phyloP scores from a whole-genome alignment of 2,113 vertebrate species.

The Coreoperca whiteheadi region DNA sequence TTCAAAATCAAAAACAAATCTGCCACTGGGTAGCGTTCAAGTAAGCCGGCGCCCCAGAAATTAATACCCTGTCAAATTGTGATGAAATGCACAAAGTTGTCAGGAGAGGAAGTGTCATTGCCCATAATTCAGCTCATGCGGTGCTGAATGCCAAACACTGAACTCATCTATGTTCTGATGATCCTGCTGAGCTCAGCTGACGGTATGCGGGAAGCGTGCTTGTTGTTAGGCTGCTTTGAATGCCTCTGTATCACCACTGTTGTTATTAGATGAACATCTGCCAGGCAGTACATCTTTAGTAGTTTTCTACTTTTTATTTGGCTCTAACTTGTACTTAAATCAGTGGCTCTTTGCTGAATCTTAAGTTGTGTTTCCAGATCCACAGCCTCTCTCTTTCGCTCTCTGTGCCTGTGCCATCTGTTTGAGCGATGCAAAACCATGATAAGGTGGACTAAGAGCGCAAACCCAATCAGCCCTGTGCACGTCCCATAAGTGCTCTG shows the following conservation, averaged over 20 bases:
- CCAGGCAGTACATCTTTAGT: background rate
- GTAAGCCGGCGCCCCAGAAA: conserved; percentile 12
- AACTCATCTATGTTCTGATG: conserved; percentile 33
- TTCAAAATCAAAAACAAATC: conserved; percentile 3
- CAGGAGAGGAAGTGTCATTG: conserved; percentile 32
- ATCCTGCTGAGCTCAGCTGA: conserved; percentile 64
- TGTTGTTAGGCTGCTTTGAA: conserved; percentile 42
- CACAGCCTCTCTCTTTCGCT: background rate
- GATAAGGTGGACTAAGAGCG: conserved; percentile 13
- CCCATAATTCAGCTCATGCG: conserved; percentile 24
- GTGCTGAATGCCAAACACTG: conserved; percentile 33
- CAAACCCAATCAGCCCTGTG: conserved; percentile 28
- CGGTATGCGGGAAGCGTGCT: conserved; percentile 26
- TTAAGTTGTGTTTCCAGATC: conserved; percentile 8
- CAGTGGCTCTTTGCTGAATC: conserved; percentile 12
- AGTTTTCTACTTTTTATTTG: background rate
- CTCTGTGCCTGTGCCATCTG: background rate
- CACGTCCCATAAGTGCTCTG: conserved; percentile 9
- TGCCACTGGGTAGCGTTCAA: conserved; percentile 1
- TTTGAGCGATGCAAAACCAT: conserved; percentile 14
- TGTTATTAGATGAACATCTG: conserved; percentile 12
- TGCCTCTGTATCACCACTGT: conserved; percentile 15
- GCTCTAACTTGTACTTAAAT: conserved; percentile 13
- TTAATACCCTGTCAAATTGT: conserved; percentile 38
- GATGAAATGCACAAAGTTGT: conserved; percentile 48